Conservation (phyloP, 2,113 vertebrate genomes). For the Nettapus auritus region DNA sequence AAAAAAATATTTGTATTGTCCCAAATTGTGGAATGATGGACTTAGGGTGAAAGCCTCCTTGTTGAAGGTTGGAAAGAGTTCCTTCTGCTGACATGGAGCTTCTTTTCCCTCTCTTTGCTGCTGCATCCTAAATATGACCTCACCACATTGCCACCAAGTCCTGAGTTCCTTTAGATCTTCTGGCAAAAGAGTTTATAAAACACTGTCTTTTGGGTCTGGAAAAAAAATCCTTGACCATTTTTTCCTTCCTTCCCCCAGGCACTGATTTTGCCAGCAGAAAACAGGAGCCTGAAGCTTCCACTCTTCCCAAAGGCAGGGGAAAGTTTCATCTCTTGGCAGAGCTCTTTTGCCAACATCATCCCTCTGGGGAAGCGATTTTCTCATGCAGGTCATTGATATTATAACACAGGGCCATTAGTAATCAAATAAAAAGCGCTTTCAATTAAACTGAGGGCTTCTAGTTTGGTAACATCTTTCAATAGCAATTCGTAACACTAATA, state of each 20-base stretch:
- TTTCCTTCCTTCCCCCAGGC: background rate
- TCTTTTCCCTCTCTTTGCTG: background rate
- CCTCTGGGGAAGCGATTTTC: background rate
- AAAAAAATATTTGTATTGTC: background rate
- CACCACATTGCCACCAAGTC: background rate
- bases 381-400: background rate
- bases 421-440: constrained; percentile 18
- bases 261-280: background rate
- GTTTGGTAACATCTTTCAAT: background rate
- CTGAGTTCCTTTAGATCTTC: background rate
- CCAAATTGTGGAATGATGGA: background rate
- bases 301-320: background rate
- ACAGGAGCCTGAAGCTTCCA: background rate
- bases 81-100: background rate
- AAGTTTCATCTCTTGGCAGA: background rate
- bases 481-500: constrained; percentile 4
- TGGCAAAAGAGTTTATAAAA: background rate
- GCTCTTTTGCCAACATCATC: background rate
- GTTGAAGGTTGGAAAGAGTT: background rate
- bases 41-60: background rate
- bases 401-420: background rate
- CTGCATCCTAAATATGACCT: fast-evolving
- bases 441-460: background rate
- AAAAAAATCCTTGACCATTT: background rate
- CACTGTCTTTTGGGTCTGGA: background rate